phyloP scores from a whole-genome alignment of 2,888 invertebrate genomes.

The Himalopsyche japonica region DNA sequence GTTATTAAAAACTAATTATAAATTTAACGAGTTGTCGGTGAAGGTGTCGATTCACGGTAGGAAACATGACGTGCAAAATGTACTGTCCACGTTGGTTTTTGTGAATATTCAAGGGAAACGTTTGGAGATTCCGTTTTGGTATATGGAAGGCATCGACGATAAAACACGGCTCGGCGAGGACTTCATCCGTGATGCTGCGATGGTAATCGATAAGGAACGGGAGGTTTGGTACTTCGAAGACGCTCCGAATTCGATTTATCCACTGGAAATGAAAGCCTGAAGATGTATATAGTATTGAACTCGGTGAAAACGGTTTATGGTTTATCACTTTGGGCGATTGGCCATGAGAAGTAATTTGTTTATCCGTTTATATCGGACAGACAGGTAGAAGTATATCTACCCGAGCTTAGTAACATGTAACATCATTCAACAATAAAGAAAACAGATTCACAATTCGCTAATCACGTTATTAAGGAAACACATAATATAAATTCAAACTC shows the following conservation, averaged over 20 bases:
- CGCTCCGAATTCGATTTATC: not conserved
- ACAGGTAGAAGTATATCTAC: too few relatives aligned
- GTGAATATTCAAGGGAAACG: not conserved
- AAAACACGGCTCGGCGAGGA: not conserved
- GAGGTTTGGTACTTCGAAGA: not conserved
- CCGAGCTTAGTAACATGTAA: too few relatives aligned
- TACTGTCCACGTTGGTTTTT: not conserved
- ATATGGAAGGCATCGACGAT: not conserved
- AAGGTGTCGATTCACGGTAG: not conserved
- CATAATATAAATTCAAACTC: too few relatives aligned
- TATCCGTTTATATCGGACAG: too few relatives aligned
- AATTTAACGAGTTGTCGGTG: not conserved
- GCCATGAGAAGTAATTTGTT: too few relatives aligned
- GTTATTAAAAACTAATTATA: not conserved
- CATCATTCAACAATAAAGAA: too few relatives aligned
- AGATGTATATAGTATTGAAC: too few relatives aligned
- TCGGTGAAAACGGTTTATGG: too few relatives aligned
- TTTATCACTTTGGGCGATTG: too few relatives aligned
- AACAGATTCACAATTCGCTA: too few relatives aligned
- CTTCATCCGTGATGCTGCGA: not conserved
- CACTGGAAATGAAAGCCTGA: too few relatives aligned
- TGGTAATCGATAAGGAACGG: not conserved
- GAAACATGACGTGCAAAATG: not conserved
- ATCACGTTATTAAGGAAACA: too few relatives aligned
- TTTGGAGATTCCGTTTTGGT: not conserved